These are phyloP conservation scores for Leptinotarsa peninsularis DNA, from an alignment of 2,888 invertebrate genomes.

Conservation along the genomic window DNA sequence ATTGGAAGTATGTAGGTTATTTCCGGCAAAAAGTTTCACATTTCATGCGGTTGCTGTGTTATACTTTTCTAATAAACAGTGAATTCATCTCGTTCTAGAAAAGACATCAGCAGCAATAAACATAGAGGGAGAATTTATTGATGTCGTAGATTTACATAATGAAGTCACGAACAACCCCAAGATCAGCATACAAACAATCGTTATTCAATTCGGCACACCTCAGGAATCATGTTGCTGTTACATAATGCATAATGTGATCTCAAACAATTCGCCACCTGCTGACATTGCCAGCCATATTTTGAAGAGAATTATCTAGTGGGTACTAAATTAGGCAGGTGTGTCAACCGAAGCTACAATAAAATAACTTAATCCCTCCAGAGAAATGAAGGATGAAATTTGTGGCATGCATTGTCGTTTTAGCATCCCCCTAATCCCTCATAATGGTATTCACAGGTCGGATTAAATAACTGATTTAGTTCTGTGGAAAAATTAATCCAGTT, in stretches of 20 bases:
- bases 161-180: constrained; percentile 7
- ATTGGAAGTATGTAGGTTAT: no score
- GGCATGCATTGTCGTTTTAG: background rate
- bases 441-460: background rate
- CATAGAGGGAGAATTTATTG: background rate
- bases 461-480: no score
- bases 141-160: background rate
- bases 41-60: no score
- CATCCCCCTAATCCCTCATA: background rate
- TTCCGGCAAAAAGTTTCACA: no score
- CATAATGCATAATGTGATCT: constrained; percentile 16
- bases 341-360: background rate
- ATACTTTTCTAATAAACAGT: no score
- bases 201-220: constrained; percentile 22
- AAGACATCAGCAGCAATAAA: background rate
- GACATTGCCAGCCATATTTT: background rate
- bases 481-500: no score
- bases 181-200: constrained; percentile 2
- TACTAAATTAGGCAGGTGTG: constrained; percentile 3
- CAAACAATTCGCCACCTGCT: constrained; percentile 6
- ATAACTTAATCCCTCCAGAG: background rate
- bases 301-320: constrained; percentile 4
- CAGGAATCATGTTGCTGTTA: constrained; percentile 22
- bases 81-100: background rate
- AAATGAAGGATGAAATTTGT: constrained; percentile 5